Conservation (phyloP, 2,113 vertebrate species). For the Alexandromys fortis region DNA sequence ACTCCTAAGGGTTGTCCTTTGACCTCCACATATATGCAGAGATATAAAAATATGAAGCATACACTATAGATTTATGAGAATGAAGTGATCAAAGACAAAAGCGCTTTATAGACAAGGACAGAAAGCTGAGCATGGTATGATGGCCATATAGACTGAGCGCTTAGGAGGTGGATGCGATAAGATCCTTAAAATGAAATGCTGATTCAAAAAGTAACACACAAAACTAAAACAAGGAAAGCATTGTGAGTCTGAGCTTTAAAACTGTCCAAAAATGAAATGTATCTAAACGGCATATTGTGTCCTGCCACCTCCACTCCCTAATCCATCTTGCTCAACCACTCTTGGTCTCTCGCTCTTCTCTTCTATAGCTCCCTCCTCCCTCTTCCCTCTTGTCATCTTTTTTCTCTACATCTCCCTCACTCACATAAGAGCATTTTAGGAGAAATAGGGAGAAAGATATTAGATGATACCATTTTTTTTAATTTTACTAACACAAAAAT, state of each 20-base stretch:
- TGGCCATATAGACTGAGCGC: not conserved
- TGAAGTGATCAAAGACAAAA: constrained; percentile 11
- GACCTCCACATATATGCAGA: not conserved
- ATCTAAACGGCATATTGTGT: not conserved
- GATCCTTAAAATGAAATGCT: not conserved
- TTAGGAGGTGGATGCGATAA: not conserved
- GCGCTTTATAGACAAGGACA: not conserved
- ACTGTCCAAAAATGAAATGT: not conserved
- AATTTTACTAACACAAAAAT: constrained; percentile 48
- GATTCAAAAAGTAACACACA: not conserved
- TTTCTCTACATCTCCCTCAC: not conserved
- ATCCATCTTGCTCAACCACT: not conserved
- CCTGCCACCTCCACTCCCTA: not conserved
- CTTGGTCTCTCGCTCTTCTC: not conserved
- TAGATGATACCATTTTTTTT: not conserved
- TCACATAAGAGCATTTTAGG: not conserved
- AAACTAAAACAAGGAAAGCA: not conserved
- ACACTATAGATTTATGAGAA: constrained; percentile 13
- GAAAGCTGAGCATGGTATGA: not conserved
- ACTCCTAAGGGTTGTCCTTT: too few species aligned
- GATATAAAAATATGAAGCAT: constrained; percentile 30
- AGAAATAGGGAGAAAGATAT: constrained; percentile 19
- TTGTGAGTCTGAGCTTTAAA: constrained; percentile 34
- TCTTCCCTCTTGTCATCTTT: not conserved
- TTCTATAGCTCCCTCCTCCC: not conserved